Conservation (phyloP, 2,113 vertebrate genomes). For the Mastomys natalensis region DNA sequence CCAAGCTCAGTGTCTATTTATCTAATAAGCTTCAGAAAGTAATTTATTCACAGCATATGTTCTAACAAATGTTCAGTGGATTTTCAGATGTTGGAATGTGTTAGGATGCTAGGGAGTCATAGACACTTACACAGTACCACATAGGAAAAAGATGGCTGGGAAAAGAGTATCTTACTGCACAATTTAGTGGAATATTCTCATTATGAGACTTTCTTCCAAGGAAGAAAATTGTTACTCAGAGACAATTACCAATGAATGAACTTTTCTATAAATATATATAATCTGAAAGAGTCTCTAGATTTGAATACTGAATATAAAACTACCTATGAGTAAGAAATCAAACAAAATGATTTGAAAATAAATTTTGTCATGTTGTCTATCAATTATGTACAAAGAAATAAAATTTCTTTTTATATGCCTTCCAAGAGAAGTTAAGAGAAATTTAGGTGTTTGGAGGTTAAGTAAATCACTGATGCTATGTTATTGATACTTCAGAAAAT, state of each 20-base stretch:
- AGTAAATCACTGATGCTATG: background rate
- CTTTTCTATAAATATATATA: background rate
- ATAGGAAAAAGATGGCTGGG: background rate
- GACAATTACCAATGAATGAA: background rate
- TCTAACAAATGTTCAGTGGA: constrained; percentile 50
- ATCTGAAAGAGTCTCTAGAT: background rate
- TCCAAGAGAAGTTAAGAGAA: background rate
- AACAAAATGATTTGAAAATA: constrained; percentile 23
- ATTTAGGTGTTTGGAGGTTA: background rate
- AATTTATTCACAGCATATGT: constrained; percentile 63
- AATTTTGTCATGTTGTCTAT: background rate
- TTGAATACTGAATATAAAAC: background rate
- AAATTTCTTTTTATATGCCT: background rate
- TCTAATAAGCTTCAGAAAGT: constrained; percentile 37
- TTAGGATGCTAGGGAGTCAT: background rate
- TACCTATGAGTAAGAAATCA: background rate
- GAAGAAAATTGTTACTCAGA: background rate
- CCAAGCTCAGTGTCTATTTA: constrained; percentile 3
- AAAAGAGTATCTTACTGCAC: background rate
- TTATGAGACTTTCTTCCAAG: background rate
- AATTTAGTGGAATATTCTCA: background rate
- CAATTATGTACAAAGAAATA: background rate
- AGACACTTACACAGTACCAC: background rate
- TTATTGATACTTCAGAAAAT: background rate
- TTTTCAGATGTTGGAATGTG: constrained; percentile 39